Evolutionary conservation across 1,140 invertebrate species (phyloP).

Genomic region (Lordiphosa clarofinis): DNA sequence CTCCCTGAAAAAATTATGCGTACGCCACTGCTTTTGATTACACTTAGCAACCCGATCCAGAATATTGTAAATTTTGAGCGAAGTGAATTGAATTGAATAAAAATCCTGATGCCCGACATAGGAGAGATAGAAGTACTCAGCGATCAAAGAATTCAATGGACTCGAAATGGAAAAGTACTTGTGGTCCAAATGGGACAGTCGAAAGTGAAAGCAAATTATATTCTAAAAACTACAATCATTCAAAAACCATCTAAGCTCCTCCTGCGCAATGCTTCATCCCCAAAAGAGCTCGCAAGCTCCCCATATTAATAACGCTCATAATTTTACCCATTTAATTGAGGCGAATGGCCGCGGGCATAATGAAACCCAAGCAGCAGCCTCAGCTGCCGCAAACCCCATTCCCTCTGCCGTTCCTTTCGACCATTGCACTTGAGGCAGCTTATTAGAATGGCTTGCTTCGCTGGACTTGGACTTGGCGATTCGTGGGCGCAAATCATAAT

Average conservation of each 20-base stretch:
- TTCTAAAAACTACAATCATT: constrained; percentile 24
- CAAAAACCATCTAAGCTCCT: constrained; percentile 30
- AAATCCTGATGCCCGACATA: no score
- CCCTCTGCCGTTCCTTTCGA: constrained; percentile 3
- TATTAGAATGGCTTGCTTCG: constrained; percentile 61
- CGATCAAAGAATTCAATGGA: no score
- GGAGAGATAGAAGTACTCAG: no score
- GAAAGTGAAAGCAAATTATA: no score
- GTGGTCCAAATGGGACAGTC: no score
- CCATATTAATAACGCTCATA: constrained; percentile 56
- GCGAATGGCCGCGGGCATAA: constrained; percentile 49
- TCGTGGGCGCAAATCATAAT: constrained; percentile 69
- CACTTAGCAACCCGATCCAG: no score
- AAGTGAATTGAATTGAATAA: no score
- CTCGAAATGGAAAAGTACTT: no score
- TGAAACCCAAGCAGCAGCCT: constrained; percentile 32
- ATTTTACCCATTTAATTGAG: constrained; percentile 50
- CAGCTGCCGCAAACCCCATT: constrained; percentile 17
- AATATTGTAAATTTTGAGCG: no score
- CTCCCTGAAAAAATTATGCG: no score
- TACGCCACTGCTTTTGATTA: no score
- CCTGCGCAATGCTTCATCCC: not conserved
- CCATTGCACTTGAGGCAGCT: constrained; percentile 67
- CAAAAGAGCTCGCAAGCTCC: constrained; percentile 7
- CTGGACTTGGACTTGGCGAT: constrained; percentile 36